Conservation (phyloP, 2,797 vertebrate genomes). For the Melanogrammus aeglefinus region DNA sequence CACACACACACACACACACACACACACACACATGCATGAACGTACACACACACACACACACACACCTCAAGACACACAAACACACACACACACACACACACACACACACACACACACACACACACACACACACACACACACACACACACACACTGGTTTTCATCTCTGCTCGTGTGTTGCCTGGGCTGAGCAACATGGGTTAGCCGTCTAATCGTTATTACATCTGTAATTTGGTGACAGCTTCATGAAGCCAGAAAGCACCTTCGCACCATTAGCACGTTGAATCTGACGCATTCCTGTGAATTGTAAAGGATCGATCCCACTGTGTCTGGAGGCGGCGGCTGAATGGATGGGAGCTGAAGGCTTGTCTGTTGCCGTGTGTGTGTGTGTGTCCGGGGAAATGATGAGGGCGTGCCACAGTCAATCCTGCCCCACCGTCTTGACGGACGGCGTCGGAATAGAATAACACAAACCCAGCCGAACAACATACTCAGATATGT, state of each 20-base stretch:
- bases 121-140: neutral
- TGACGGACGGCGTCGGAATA: neutral
- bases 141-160: slow-evolving; percentile 6
- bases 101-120: neutral
- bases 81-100: neutral
- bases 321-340: slow-evolving; percentile 43
- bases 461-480: too few species aligned
- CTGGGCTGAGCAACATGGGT: neutral
- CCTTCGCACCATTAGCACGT: slow-evolving; percentile 61
- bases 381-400: neutral
- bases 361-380: slow-evolving; percentile 16
- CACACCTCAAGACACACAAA: neutral
- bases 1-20: neutral
- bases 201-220: slow-evolving; percentile 62
- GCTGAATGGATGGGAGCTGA: slow-evolving; percentile 39
- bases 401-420: neutral
- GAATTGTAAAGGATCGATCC: slow-evolving; percentile 72
- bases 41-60: neutral
- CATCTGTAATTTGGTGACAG: slow-evolving; percentile 65
- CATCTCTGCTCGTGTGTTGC: slow-evolving; percentile 29
- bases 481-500: neutral
- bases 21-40: neutral
- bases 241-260: slow-evolving; percentile 58
- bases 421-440: neutral
- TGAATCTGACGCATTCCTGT: slow-evolving; percentile 66